Percentiles rank a stretch among this genome's conserved stretches.
Evolutionary conservation across 2,113 vertebrate species (phyloP).

Genomic region (Oreochromis tanganicae): DNA sequence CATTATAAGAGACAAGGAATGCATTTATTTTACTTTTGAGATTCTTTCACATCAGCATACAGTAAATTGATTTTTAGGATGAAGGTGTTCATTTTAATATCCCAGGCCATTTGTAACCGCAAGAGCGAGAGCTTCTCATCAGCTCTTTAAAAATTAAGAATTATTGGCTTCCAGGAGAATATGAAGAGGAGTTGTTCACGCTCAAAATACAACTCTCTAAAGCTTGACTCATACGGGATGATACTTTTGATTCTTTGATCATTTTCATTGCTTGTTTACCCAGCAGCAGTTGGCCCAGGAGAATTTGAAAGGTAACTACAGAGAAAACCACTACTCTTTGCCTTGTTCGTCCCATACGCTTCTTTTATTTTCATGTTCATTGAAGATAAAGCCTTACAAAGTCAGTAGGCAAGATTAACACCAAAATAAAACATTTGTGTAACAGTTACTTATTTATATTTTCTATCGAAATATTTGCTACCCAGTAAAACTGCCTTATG

Average conservation of each 20-base stretch:
- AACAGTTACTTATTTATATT: not conserved
- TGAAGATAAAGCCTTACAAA: not conserved
- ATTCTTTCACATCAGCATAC: conserved; percentile 49
- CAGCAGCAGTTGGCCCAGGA: not conserved
- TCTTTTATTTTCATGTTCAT: not conserved
- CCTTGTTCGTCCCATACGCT: not conserved
- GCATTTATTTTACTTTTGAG: conserved; percentile 55
- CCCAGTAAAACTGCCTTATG: not conserved
- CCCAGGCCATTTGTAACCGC: conserved; percentile 51
- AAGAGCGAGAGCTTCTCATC: conserved; percentile 43
- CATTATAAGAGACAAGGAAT: conserved; percentile 25
- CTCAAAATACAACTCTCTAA: not conserved
- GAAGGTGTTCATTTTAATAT: conserved; percentile 64
- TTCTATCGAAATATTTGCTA: not conserved
- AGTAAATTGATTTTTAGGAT: conserved; percentile 58
- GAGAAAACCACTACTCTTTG: not conserved
- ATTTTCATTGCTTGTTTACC: not conserved
- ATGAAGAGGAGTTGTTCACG: not conserved
- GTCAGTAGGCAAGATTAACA: not conserved
- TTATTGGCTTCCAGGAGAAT: conserved; percentile 22
- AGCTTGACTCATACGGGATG: not conserved
- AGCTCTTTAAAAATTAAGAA: conserved; percentile 55
- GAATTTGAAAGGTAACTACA: not conserved
- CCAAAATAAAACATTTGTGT: not conserved
- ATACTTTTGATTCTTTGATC: not conserved